Percentiles rank a stretch among this genome's conserved stretches.
Evolutionary conservation across 2,113 vertebrate genomes (phyloP).

Genomic region (Oreochromis aureus): DNA sequence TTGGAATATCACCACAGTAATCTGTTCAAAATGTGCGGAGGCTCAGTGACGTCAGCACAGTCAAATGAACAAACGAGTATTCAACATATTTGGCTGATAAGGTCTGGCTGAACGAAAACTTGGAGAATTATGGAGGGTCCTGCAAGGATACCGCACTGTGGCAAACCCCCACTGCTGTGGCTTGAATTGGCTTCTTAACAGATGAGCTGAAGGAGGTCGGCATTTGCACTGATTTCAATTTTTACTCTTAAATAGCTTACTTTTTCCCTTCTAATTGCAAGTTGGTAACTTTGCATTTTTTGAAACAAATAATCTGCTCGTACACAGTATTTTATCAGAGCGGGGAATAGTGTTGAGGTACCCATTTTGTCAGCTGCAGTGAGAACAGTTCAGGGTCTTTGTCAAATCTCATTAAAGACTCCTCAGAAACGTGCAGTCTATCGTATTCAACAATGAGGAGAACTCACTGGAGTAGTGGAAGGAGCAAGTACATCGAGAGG

Average conservation of each 20-base stretch:
- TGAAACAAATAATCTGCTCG: accelerated
- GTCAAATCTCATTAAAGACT: not conserved
- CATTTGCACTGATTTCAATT: not conserved
- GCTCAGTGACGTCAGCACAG: accelerated
- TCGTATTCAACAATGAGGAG: not conserved
- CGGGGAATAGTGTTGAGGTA: not conserved
- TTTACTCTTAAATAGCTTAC: not conserved
- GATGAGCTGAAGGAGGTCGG: not conserved
- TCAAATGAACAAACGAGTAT: not conserved
- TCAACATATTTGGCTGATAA: not conserved
- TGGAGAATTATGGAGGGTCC: not conserved
- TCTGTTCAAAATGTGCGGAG: not conserved
- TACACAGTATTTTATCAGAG: not conserved
- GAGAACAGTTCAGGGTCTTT: not conserved
- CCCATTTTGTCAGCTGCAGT: accelerated
- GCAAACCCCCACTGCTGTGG: not conserved
- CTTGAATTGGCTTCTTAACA: not conserved
- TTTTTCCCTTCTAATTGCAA: accelerated
- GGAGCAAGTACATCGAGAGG: not conserved
- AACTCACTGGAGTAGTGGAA: not conserved
- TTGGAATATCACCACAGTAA: not conserved
- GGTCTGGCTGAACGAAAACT: accelerated
- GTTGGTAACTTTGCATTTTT: accelerated
- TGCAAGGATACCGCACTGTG: not conserved
- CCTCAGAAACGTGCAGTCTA: accelerated